Conservation (phyloP, 1,140 invertebrate genomes). For the Zaprionus tsacasi region DNA sequence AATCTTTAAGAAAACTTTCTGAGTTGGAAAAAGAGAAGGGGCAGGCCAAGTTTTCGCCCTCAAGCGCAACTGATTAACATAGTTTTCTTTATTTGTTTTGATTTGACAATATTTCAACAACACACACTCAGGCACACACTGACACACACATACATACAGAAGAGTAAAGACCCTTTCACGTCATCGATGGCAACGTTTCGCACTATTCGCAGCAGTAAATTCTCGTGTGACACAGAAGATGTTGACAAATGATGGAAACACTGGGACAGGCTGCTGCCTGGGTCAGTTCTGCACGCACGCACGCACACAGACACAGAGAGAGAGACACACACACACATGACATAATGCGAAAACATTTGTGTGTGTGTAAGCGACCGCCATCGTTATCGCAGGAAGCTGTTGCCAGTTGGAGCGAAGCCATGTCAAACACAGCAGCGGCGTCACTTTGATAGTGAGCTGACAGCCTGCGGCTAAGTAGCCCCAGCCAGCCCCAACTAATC, state of each 20-base stretch:
- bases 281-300: slow-evolving; percentile 3
- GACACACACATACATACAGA: background rate
- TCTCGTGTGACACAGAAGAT: slow-evolving; percentile 18
- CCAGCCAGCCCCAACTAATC: slow-evolving; percentile 26
- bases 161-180: background rate
- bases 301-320: slow-evolving; percentile 37
- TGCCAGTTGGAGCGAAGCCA: slow-evolving; percentile 28
- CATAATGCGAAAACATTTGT: slow-evolving; percentile 22
- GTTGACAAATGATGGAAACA: slow-evolving; percentile 68
- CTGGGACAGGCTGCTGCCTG: slow-evolving; percentile 17
- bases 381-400: slow-evolving; percentile 38
- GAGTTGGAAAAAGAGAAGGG: background rate
- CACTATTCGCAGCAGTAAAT: background rate
- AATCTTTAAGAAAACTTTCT: background rate
- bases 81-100: slow-evolving; percentile 12
- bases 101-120: slow-evolving; percentile 9
- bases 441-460: slow-evolving; percentile 46
- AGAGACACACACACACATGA: slow-evolving; percentile 1
- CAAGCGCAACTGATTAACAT: background rate
- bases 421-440: slow-evolving; percentile 25
- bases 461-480: slow-evolving; percentile 23
- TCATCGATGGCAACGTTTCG: slow-evolving; percentile 2
- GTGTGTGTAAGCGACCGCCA: slow-evolving; percentile 24
- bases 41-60: background rate
- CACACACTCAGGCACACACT: background rate